These are phyloP conservation scores for Melieria picta DNA, from an alignment of 2,888 invertebrate genomes.

Conservation along the genomic window DNA sequence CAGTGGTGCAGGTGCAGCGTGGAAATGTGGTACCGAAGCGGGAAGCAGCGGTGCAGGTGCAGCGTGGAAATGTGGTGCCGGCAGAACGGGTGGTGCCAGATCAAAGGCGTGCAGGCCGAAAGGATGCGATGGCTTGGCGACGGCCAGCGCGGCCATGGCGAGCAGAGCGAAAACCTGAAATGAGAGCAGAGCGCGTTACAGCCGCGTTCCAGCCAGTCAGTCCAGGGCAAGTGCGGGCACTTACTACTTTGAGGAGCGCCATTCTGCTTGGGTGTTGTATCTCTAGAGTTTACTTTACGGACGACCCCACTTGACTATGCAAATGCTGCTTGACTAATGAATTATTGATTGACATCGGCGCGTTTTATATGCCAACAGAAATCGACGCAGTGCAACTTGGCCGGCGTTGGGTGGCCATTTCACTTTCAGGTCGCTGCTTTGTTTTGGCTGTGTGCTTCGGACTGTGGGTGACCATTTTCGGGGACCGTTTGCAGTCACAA, in stretches of 20 bases:
- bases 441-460: slow-evolving; percentile 29
- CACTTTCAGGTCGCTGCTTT: slow-evolving; percentile 50
- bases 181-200: neutral
- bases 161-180: slow-evolving; percentile 45
- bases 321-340: slow-evolving; percentile 47
- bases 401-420: slow-evolving; percentile 1
- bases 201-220: neutral
- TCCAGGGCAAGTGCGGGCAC: slow-evolving; percentile 1
- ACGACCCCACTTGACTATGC: slow-evolving; percentile 41
- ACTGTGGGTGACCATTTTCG: slow-evolving; percentile 41
- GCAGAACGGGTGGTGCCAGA: slow-evolving; percentile 47
- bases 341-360: slow-evolving; percentile 47
- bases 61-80: slow-evolving; percentile 37
- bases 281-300: slow-evolving; percentile 28
- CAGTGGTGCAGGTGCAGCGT: slow-evolving; percentile 34
- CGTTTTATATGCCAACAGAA: slow-evolving; percentile 52
- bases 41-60: slow-evolving; percentile 26
- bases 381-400: too few relatives aligned
- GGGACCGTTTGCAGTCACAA: slow-evolving; percentile 37
- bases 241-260: slow-evolving; percentile 54
- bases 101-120: slow-evolving; percentile 48
- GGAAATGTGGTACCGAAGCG: slow-evolving; percentile 32
- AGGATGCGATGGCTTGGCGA: slow-evolving; percentile 53
- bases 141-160: slow-evolving; percentile 35
- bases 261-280: slow-evolving; percentile 45